A percentile compares a stretch with the other conserved stretches of the same genome.
phyloP scores from a whole-genome alignment of 2,113 vertebrate genomes.

The Mesocricetus auratus region DNA sequence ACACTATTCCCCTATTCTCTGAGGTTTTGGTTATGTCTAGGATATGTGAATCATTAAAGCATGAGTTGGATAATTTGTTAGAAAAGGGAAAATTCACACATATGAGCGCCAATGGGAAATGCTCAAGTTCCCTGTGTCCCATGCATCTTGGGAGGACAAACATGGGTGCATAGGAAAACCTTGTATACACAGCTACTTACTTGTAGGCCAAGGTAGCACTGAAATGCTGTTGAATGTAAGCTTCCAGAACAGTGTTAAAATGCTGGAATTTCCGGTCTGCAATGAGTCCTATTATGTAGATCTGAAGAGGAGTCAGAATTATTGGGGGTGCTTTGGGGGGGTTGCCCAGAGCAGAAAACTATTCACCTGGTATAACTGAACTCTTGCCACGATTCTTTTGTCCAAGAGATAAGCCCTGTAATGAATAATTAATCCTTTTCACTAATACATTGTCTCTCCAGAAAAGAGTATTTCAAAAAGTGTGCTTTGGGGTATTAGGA shows the following conservation, averaged over 20 bases:
- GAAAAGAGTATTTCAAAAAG: neutral
- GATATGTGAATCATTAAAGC: neutral
- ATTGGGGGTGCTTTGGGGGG: slow-evolving; percentile 15
- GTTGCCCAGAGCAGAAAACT: neutral
- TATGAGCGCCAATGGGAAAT: neutral
- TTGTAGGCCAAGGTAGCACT: slow-evolving; percentile 98
- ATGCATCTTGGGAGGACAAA: neutral
- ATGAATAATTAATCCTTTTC: neutral
- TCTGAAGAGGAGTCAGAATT: slow-evolving; percentile 87
- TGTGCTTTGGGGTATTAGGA: neutral
- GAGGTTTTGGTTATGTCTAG: neutral
- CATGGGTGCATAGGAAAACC: neutral
- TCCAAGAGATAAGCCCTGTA: neutral
- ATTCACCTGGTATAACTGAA: neutral
- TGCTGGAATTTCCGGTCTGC: slow-evolving; percentile 99
- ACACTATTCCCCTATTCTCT: neutral
- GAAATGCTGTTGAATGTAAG: slow-evolving; percentile 98
- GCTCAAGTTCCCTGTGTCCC: neutral
- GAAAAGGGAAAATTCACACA: slow-evolving; percentile 4
- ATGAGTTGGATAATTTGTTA: neutral
- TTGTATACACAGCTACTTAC: slow-evolving; percentile 87
- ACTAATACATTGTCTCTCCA: neutral
- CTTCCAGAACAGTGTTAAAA: slow-evolving; percentile 97
- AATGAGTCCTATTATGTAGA: slow-evolving; percentile 97
- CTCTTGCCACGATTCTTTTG: neutral